Percentiles rank a stretch among this genome's conserved stretches.
Evolutionary conservation across 2,113 vertebrate genomes (phyloP).

Genomic region (Grallaria varia): DNA sequence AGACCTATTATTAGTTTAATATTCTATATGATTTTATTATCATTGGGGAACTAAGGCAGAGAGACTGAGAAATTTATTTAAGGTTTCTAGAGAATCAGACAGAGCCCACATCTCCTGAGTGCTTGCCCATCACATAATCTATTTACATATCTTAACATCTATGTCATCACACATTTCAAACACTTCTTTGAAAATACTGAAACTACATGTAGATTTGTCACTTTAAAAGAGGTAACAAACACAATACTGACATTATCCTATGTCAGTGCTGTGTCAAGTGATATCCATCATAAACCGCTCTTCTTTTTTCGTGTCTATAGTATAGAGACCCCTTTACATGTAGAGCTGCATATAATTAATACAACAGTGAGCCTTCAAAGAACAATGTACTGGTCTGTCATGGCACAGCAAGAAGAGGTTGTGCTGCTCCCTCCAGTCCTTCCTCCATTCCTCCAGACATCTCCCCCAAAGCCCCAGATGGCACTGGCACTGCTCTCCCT

Average conservation of each 20-base stretch:
- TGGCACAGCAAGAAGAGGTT: not conserved
- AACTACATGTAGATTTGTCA: not conserved
- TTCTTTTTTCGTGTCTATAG: not conserved
- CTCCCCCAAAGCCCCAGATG: not conserved
- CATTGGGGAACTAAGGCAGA: not conserved
- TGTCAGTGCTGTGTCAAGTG: not conserved
- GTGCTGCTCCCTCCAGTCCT: not conserved
- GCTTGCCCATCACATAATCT: not conserved
- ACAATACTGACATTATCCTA: not conserved
- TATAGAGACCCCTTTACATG: not conserved
- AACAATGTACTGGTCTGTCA: not conserved
- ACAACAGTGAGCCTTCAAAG: not conserved
- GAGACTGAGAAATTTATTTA: not conserved
- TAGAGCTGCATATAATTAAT: not conserved
- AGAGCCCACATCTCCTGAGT: not conserved
- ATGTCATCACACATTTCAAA: not conserved
- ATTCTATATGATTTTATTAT: not conserved
- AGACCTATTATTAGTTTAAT: not conserved
- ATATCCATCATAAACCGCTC: accelerated
- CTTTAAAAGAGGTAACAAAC: not conserved
- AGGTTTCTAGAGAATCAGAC: not conserved
- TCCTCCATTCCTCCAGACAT: not conserved
- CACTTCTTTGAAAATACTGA: not conserved
- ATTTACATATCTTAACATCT: not conserved
- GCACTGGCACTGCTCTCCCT: not conserved